Evolutionary conservation across 1,140 invertebrate species (phyloP).

Genomic region (Ceratosolen solmsi): DNA sequence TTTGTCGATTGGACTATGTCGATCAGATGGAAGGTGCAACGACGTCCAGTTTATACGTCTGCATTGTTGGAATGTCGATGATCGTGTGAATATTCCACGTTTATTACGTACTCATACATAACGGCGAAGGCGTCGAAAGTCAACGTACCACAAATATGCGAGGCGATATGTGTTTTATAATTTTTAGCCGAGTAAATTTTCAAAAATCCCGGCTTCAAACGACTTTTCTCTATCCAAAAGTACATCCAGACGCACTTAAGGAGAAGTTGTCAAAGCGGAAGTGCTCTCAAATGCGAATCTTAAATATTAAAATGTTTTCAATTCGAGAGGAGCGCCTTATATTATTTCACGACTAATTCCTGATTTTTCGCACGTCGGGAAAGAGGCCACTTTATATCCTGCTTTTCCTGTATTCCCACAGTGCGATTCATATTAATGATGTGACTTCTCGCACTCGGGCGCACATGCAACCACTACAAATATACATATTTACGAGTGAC

Average conservation of each 20-base stretch:
- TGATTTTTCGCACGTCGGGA: neutral
- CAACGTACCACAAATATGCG: neutral
- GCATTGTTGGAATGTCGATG: no score
- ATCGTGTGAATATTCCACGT: neutral
- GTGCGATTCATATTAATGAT: neutral
- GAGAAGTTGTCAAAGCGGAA: neutral
- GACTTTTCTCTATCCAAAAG: neutral
- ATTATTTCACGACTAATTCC: neutral
- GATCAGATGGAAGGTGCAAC: no score
- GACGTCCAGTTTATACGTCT: constrained; percentile 26
- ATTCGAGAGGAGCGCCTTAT: neutral
- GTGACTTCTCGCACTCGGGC: neutral
- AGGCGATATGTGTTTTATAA: neutral
- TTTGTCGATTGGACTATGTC: neutral
- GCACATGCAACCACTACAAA: neutral
- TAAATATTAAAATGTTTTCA: constrained; percentile 12
- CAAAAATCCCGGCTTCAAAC: neutral
- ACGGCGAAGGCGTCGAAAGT: no score
- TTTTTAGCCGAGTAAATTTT: neutral
- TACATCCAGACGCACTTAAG: neutral
- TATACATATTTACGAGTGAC: neutral
- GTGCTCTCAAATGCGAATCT: neutral
- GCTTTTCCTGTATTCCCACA: neutral
- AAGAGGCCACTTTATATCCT: neutral
- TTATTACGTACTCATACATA: no score